These are phyloP conservation scores for Eubasilissa splendida DNA, from an alignment of 2,888 invertebrate genomes.

Conservation along the genomic window DNA sequence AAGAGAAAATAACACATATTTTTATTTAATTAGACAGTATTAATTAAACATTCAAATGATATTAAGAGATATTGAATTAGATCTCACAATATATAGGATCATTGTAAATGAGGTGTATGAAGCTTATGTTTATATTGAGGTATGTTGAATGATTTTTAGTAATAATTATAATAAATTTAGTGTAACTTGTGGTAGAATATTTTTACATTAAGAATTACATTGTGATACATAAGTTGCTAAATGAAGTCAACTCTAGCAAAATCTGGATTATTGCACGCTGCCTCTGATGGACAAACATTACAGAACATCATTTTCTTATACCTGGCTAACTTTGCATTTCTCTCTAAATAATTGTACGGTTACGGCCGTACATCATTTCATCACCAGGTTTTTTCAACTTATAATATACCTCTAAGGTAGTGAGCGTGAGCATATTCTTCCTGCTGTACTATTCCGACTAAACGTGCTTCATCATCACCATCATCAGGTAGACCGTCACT, in stretches of 20 bases:
- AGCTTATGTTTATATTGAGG: conserved; percentile 56
- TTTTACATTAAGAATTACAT: conserved; percentile 58
- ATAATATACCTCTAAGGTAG: not conserved
- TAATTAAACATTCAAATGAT: conserved; percentile 58
- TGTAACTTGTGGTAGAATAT: conserved; percentile 58
- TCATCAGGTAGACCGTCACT: not conserved
- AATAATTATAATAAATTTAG: conserved; percentile 53
- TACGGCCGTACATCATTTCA: not conserved
- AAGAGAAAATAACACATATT: conserved; percentile 54
- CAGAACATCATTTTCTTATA: not conserved
- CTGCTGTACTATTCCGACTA: not conserved
- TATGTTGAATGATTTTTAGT: conserved; percentile 56
- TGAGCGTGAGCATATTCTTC: not conserved
- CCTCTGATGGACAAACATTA: conserved; percentile 2
- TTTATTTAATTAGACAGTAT: conserved; percentile 58
- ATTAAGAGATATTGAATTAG: conserved; percentile 59
- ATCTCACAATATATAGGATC: conserved; percentile 57
- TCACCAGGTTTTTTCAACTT: not conserved
- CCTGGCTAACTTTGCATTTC: not conserved
- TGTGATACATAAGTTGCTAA: conserved; percentile 58
- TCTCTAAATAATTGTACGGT: conserved; percentile 14
- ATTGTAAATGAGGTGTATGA: conserved; percentile 56
- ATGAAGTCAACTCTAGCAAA: conserved; percentile 43
- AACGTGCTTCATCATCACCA: not conserved
- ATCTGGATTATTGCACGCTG: conserved; percentile 10